Conservation (phyloP, 2,888 invertebrate genomes). For the Patella depressa region DNA sequence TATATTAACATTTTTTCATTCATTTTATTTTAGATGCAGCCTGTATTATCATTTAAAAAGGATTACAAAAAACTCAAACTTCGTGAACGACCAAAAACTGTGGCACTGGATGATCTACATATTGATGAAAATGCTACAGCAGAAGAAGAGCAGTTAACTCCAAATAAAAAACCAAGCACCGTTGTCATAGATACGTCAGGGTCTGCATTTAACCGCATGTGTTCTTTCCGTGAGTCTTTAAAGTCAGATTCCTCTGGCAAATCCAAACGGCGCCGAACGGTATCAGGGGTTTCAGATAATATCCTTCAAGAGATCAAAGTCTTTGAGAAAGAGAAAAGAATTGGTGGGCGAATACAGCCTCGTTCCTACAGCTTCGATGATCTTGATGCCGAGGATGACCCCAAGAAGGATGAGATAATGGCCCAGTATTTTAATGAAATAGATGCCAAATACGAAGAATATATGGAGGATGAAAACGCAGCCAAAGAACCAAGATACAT, state of each 20-base stretch:
- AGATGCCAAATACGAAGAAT: constrained; percentile 60
- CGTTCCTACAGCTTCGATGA: constrained; percentile 60
- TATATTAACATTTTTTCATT: no score
- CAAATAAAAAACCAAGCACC: constrained; percentile 75
- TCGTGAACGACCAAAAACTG: constrained; percentile 53
- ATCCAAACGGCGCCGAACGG: constrained; percentile 50
- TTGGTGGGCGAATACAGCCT: constrained; percentile 40
- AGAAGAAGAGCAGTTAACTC: constrained; percentile 31
- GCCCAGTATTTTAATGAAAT: constrained; percentile 60
- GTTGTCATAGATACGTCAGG: constrained; percentile 92
- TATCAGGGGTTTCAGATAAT: constrained; percentile 62
- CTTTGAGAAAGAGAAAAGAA: constrained; percentile 52
- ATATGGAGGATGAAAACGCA: constrained; percentile 50
- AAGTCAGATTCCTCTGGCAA: constrained; percentile 21
- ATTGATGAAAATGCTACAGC: constrained; percentile 39
- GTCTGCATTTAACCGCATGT: constrained; percentile 89
- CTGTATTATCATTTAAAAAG: constrained; percentile 52
- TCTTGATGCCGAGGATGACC: constrained; percentile 40
- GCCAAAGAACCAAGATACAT: constrained; percentile 50
- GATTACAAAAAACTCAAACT: constrained; percentile 50
- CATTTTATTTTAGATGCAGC: background rate
- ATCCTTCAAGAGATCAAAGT: constrained; percentile 56
- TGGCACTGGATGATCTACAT: constrained; percentile 43
- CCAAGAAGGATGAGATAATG: constrained; percentile 53
- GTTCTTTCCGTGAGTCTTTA: constrained; percentile 86